Conservation (phyloP, 2,113 vertebrate genomes). For the Eulemur macaco region DNA sequence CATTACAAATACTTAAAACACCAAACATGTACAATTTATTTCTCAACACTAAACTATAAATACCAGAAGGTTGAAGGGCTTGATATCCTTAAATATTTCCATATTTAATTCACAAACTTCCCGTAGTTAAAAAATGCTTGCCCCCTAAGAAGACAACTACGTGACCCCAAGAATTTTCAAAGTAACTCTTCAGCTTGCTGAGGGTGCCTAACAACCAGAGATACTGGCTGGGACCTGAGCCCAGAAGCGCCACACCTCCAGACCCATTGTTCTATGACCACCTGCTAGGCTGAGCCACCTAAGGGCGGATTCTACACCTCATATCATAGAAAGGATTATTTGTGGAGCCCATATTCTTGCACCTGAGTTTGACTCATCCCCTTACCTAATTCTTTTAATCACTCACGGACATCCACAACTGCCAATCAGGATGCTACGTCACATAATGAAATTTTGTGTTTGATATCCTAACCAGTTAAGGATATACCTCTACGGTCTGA, state of each 20-base stretch:
- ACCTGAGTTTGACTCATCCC: neutral
- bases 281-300: neutral
- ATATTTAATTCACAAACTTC: neutral
- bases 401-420: neutral
- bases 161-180: neutral
- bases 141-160: neutral
- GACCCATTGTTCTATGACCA: neutral
- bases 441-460: neutral
- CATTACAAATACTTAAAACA: neutral
- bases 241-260: neutral
- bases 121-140: neutral
- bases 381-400: neutral
- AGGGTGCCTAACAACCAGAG: neutral
- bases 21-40: neutral
- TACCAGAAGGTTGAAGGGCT: neutral
- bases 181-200: neutral
- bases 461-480: neutral
- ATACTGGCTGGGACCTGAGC: neutral
- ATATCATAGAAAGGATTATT: neutral
- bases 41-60: neutral
- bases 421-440: neutral
- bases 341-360: neutral
- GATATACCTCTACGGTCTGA: neutral
- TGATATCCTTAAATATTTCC: neutral
- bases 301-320: neutral